Evolutionary conservation across 2,797 vertebrate species (phyloP).

Genomic region (Malacoctenus gilli): DNA sequence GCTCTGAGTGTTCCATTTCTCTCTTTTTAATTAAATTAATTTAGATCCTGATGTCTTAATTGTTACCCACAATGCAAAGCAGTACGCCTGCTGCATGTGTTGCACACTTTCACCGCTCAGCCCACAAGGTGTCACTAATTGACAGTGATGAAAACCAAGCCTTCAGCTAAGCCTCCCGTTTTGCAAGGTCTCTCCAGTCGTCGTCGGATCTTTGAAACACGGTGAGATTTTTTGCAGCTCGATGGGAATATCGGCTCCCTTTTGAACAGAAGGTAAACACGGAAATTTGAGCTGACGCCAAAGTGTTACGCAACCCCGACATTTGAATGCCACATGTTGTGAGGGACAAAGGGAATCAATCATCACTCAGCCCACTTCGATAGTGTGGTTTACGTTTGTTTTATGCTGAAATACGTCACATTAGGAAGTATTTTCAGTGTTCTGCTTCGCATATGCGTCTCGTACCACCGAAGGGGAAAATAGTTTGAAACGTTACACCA

Average conservation of each 20-base stretch:
- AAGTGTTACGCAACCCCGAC: background rate
- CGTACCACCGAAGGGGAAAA: background rate
- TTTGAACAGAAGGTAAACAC: background rate
- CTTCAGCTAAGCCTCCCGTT: background rate
- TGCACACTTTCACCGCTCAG: constrained; percentile 1
- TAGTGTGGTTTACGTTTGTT: no score
- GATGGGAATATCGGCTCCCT: background rate
- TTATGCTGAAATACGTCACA: no score
- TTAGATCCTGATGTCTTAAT: no score
- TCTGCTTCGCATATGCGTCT: no score
- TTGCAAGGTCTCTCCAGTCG: background rate
- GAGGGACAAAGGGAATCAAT: no score
- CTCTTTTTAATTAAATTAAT: no score
- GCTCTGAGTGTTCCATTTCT: no score
- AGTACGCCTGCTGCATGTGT: background rate
- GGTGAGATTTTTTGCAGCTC: background rate
- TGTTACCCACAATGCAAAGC: background rate
- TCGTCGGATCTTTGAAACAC: background rate
- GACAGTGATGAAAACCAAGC: constrained; percentile 35
- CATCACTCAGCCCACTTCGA: no score
- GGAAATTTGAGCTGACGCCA: background rate
- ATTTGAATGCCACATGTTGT: background rate
- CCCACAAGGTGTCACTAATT: constrained; percentile 73
- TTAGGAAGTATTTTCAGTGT: no score
- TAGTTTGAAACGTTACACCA: no score